Percentiles rank a stretch among this genome's conserved stretches.
Conservation (phyloP, 2,888 invertebrate genomes). For the Synergus umbraculus region DNA sequence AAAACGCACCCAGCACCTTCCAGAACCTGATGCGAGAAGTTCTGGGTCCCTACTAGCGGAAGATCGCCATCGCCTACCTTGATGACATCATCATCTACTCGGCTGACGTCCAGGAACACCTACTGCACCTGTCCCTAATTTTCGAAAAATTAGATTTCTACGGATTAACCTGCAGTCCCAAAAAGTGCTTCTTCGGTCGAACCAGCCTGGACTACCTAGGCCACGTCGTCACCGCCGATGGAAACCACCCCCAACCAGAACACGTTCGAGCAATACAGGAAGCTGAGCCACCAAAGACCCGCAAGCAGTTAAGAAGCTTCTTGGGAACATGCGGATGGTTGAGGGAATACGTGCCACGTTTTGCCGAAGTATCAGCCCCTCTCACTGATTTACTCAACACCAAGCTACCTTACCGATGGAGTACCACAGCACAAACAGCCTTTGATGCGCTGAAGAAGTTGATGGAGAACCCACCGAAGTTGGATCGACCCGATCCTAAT, state of each 20-base stretch:
- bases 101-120: not conserved
- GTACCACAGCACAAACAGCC: no score
- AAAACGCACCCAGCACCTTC: slow-evolving; percentile 7
- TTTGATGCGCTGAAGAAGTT: no score
- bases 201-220: no score
- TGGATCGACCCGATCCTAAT: no score
- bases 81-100: slow-evolving; percentile 39
- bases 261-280: slow-evolving; percentile 2
- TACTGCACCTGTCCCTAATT: not conserved
- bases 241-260: not conserved
- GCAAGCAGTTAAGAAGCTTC: no score
- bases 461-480: no score
- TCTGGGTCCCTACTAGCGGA: slow-evolving; percentile 47
- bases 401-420: no score
- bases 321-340: no score
- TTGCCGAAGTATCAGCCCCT: no score
- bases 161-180: slow-evolving; percentile 8
- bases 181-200: slow-evolving; percentile 28
- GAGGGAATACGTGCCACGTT: no score
- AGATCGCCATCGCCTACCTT: slow-evolving; percentile 42
- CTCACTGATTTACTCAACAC: no score
- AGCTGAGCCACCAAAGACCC: not conserved
- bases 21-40: slow-evolving; percentile 53
- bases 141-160: slow-evolving; percentile 1
- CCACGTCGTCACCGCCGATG: not conserved